phyloP scores from a whole-genome alignment of 2,888 invertebrate species.

The Spisula solida region DNA sequence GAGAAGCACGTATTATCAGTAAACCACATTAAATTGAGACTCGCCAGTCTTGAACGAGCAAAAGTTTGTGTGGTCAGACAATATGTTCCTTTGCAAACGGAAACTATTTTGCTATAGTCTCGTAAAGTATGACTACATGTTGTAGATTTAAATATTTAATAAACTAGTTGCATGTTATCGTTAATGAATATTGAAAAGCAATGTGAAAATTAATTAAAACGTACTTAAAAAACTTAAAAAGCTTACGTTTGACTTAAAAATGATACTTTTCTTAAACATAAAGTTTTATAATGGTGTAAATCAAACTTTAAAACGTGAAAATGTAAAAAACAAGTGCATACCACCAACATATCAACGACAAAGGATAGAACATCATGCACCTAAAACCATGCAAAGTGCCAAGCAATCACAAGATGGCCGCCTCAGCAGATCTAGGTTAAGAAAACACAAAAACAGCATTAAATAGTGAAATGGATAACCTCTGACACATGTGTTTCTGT shows the following conservation, averaged over 20 bases:
- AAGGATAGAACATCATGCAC: slow-evolving; percentile 30
- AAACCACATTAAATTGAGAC: too few species aligned
- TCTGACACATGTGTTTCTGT: slow-evolving; percentile 28
- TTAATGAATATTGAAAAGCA: neutral
- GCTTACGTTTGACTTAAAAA: neutral
- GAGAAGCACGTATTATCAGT: too few species aligned
- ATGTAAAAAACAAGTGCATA: neutral
- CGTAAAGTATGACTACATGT: too few species aligned
- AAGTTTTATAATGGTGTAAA: neutral
- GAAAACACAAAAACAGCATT: slow-evolving; percentile 32
- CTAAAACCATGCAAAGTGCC: slow-evolving; percentile 29
- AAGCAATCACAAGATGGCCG: slow-evolving; percentile 51
- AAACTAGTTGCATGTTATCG: neutral
- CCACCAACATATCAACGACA: too few species aligned
- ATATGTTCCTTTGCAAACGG: too few species aligned
- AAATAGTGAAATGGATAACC: slow-evolving; percentile 50
- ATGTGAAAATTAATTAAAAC: neutral
- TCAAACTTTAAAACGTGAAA: neutral
- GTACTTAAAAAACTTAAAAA: neutral
- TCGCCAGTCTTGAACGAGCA: too few species aligned
- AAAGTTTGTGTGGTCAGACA: too few species aligned
- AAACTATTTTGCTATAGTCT: too few species aligned
- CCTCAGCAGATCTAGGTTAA: slow-evolving; percentile 42
- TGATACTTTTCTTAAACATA: neutral
- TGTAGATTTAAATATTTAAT: too few species aligned